These are phyloP conservation scores for Temnopleurus reevesii DNA, from an alignment of 53 echinoderm and acorn worm genomes.

Conservation along the genomic window DNA sequence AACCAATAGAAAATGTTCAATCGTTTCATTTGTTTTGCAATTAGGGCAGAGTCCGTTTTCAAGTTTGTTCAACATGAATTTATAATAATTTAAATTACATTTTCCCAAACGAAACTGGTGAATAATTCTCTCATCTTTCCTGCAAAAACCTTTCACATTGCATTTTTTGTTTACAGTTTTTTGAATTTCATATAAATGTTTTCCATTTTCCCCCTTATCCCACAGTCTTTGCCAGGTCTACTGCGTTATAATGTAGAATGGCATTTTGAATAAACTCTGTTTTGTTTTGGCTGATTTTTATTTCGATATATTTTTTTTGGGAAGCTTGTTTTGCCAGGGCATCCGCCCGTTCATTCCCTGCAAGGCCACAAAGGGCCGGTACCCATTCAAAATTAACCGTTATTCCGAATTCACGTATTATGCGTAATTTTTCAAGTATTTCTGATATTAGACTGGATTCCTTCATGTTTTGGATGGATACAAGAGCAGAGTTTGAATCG, in stretches of 20 bases:
- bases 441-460: neutral
- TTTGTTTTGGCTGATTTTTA: neutral
- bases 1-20: too few species aligned
- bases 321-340: neutral
- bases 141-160: neutral
- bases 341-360: neutral
- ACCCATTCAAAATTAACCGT: neutral
- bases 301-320: neutral
- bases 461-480: neutral
- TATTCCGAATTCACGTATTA: neutral
- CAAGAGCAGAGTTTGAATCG: neutral
- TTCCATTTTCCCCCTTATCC: neutral
- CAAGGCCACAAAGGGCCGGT: neutral
- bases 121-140: neutral
- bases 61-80: neutral
- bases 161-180: neutral
- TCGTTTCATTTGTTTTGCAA: neutral
- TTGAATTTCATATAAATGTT: neutral
- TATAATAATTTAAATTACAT: neutral
- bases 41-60: neutral
- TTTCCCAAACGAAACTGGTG: neutral
- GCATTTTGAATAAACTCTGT: neutral
- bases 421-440: neutral
- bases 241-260: neutral
- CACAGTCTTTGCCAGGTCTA: neutral